Evolutionary conservation across 2,797 vertebrate species (phyloP).

Genomic region (Epinephelus malabaricus): DNA sequence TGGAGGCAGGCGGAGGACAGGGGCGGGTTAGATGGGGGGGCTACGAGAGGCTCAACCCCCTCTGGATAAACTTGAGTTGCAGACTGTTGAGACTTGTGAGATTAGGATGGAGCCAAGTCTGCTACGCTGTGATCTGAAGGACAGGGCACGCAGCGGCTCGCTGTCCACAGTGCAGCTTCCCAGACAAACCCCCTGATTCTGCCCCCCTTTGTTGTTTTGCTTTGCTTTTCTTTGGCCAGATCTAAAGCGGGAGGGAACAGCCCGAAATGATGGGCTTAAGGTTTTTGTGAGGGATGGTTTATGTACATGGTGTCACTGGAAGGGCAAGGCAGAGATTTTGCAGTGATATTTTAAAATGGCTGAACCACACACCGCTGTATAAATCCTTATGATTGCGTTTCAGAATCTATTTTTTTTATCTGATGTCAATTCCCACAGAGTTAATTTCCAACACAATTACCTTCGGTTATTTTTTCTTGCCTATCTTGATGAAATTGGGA

Average conservation of each 20-base stretch:
- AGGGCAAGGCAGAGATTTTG: constrained; percentile 83
- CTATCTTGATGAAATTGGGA: constrained; percentile 51
- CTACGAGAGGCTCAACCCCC: constrained; percentile 64
- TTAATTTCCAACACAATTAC: constrained; percentile 57
- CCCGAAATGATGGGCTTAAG: constrained; percentile 69
- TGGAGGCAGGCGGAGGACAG: constrained; percentile 64
- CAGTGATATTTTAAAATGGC: constrained; percentile 75
- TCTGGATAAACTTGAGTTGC: constrained; percentile 82
- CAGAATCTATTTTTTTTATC: constrained; percentile 55
- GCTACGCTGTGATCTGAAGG: constrained; percentile 75
- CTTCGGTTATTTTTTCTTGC: constrained; percentile 33
- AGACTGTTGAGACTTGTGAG: constrained; percentile 80
- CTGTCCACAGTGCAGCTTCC: constrained; percentile 43
- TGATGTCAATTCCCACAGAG: constrained; percentile 55
- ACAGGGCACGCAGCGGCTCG: constrained; percentile 55
- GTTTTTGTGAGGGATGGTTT: constrained; percentile 77
- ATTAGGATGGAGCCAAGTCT: constrained; percentile 83
- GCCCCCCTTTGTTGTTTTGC: constrained; percentile 62
- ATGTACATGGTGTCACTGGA: constrained; percentile 84
- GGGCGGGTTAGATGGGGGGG: constrained; percentile 58
- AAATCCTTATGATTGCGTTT: constrained; percentile 69
- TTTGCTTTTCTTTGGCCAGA: constrained; percentile 78
- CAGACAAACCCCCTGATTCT: constrained; percentile 65
- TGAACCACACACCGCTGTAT: constrained; percentile 48
- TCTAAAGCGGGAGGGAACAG: constrained; percentile 73